Evolutionary conservation across 2,888 invertebrate genomes (phyloP), one percentile per base, ranked within the genome.

Genomic region (Notodonta dromedarius): DNA sequence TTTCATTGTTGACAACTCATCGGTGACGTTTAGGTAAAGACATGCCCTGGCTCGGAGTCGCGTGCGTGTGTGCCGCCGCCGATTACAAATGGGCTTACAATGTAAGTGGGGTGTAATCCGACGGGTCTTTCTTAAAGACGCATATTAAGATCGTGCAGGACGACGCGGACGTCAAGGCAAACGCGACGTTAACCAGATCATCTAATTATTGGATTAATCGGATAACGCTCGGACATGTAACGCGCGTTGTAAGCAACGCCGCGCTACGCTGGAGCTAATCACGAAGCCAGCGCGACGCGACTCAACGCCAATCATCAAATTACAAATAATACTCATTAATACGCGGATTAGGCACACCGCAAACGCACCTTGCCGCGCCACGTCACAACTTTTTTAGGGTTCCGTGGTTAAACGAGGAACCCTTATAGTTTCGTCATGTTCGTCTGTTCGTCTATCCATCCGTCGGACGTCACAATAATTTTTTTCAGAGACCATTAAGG

Each of bases 291-390:
- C 61, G 55, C 50, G 51, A 54, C 57, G 48, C 57, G 56, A 59
- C 61, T 48, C 46, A 50, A 52, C 58, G 48, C 58, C 58, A 61
- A 67, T 74, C 62, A 69, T 74, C 75, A 67, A 60, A 63, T 74
- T 74, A 74, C 77, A 62, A 62, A 60, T 66, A 74, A 71, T 74
- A 59, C 75, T 66, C 61, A 74, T 69, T 76, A 77, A 65, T 65
- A 57, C 59, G 62, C 57, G 62, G 67, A 66, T 67, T 65, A 67
- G 51, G 12, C 5, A 24, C 14, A 40, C 63, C 46, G 9, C 6
- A 14, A 24, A 24, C 24, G 24, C 24, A 24, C 24, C 65, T 58
- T 63, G 40, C 59, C 48, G 53, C 56, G n/a, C 46, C 42, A 60
- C 59, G 59, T 57, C 63, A 56, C 57, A 42, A 60, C 63, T 60